A percentile compares a stretch with the other conserved stretches of the same genome.
These are phyloP conservation scores for Acromyrmex heyeri DNA, from an alignment of 1,140 invertebrate genomes.

Conservation along the genomic window DNA sequence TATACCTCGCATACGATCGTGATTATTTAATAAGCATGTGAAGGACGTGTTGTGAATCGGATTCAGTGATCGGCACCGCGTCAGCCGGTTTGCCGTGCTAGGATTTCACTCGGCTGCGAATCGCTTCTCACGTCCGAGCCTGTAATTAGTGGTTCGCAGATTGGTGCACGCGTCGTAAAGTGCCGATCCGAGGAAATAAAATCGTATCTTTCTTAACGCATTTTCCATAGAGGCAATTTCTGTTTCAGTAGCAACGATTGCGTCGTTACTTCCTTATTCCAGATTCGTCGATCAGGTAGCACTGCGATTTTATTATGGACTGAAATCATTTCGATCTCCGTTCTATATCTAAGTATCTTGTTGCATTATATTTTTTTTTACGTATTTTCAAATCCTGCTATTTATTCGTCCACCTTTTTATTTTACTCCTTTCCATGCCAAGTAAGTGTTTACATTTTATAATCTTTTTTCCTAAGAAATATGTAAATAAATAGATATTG, in stretches of 20 bases:
- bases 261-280: not conserved
- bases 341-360: not conserved
- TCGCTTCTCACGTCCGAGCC: constrained; percentile 42
- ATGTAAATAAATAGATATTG: not conserved
- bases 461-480: not conserved
- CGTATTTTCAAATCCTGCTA: not conserved
- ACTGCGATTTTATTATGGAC: not conserved
- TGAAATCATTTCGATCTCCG: not conserved
- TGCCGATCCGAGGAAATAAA: constrained; percentile 51
- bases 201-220: constrained; percentile 8
- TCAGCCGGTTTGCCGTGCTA: constrained; percentile 18
- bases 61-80: constrained; percentile 9
- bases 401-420: not conserved
- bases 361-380: not conserved
- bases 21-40: constrained; percentile 55
- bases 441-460: not conserved
- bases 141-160: constrained; percentile 58
- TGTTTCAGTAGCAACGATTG: not conserved
- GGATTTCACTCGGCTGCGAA: constrained; percentile 36
- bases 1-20: constrained; percentile 4
- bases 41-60: constrained; percentile 34
- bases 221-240: constrained; percentile 2
- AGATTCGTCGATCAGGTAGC: not conserved
- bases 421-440: not conserved
- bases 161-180: constrained; percentile 54